These are phyloP conservation scores for Carcharodon carcharias DNA, from an alignment of 2,797 vertebrate genomes.

Conservation along the genomic window DNA sequence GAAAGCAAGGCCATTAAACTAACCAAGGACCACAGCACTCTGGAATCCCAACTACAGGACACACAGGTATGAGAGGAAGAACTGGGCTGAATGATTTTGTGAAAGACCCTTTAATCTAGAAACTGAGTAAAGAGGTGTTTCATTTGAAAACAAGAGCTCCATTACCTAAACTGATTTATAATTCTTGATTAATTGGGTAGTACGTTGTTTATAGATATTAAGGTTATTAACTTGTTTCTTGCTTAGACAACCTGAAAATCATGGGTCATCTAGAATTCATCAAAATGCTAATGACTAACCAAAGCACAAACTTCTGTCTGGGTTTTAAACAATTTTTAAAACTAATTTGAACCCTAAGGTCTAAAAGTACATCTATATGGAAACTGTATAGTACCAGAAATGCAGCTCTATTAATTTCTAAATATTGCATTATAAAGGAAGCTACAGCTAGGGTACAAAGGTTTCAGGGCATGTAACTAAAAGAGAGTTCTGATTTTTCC, in stretches of 20 bases:
- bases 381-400: too few species aligned
- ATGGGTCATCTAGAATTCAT: neutral
- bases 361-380: too few species aligned
- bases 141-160: neutral
- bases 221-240: neutral
- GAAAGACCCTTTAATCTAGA: neutral
- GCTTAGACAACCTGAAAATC: neutral
- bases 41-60: conserved; percentile 94
- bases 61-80: conserved; percentile 65
- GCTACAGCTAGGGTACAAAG: neutral
- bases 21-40: conserved; percentile 77
- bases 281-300: neutral
- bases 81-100: neutral
- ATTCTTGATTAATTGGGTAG: neutral
- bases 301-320: too few species aligned
- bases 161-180: neutral
- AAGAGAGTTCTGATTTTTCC: neutral
- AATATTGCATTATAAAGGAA: neutral
- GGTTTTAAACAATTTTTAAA: too few species aligned
- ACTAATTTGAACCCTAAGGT: too few species aligned
- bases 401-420: too few species aligned
- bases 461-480: neutral
- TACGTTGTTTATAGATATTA: neutral
- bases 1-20: conserved; percentile 91
- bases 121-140: neutral